Base-by-base conservation (phyloP, 2,113 vertebrate species). In the Procavia capensis region DNA sequence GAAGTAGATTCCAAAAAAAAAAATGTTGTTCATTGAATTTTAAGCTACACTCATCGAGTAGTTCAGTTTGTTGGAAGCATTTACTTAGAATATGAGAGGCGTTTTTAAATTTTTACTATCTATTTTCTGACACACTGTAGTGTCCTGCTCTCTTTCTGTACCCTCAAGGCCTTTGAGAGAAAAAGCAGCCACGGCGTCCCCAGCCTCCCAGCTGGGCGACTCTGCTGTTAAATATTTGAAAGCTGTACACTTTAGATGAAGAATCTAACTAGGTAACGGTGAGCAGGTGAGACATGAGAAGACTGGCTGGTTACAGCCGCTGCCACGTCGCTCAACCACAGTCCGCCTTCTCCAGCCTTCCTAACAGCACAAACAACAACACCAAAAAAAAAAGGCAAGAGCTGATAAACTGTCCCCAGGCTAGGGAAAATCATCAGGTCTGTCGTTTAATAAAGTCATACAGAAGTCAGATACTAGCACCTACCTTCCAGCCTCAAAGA, bases 241-340 rank as follows among this genome's bases (percentile, higher is more conserved):
- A 50, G 78, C 54, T 5, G 8, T 47, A 57, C 29, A 75, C 7
- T 72, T 85, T 5, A 43, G 19, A 22, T 41, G 45, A 50, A 63
- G 70, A 72, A 11, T 1, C 4, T 6, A 63, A 63, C 50, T n/a
- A 61, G 8, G 25, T 0, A 7, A 41, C 27, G 25, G 22, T 8
- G 41, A 87, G 39, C 1, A 2, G 27, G 25, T 22, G 20, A 94
- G 34, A 20, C 6, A 5, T 6, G 76, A 84, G 39, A 57, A 34
- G 47, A 57, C 1, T 4, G 5, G 9, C 17, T 0, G 14, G 2
- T 13, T 14, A 3, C 0, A 20, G 24, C 45, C 7, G 4, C 1
- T 6, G 3, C 20, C 2, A 13, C 3, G 5, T 16, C 29, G 31
- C 1, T 6, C 39, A 78, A 79, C 25, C 4, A 27, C 22, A 14